Conservation (phyloP, 1,140 invertebrate species). For the Tribolium castaneum region DNA sequence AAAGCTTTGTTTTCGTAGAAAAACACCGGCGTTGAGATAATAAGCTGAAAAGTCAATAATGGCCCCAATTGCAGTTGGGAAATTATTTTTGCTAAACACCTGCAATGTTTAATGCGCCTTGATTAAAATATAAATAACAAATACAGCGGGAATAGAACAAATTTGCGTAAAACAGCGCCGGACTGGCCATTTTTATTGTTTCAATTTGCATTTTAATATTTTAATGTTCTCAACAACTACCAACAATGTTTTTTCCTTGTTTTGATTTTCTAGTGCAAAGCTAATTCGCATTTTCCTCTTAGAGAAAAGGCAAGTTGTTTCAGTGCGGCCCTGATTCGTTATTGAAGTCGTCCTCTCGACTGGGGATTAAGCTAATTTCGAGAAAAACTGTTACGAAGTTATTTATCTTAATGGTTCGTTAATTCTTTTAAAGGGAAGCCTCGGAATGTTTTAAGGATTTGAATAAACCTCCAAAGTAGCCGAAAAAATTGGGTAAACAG, state of each 20-base stretch:
- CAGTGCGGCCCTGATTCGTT: neutral
- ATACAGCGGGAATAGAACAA: too few relatives aligned
- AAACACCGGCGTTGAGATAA: neutral
- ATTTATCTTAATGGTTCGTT: neutral
- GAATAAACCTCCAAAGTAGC: neutral
- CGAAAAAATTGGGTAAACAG: neutral
- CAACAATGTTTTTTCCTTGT: too few relatives aligned
- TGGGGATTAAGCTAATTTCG: neutral
- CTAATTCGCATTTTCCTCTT: too few relatives aligned
- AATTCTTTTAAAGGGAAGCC: neutral
- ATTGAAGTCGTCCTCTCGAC: neutral
- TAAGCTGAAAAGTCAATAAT: neutral
- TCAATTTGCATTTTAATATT: too few relatives aligned
- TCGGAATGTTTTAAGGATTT: neutral
- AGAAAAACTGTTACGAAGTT: neutral
- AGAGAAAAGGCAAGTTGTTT: too few relatives aligned
- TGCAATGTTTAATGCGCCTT: too few relatives aligned
- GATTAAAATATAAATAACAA: too few relatives aligned
- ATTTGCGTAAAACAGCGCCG: too few relatives aligned
- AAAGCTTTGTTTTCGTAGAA: neutral
- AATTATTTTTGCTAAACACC: neutral
- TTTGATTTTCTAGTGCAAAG: too few relatives aligned
- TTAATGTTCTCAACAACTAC: too few relatives aligned
- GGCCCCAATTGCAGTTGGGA: neutral
- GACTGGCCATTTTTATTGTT: too few relatives aligned